These are phyloP conservation scores for Pachliopta kotzebuea DNA, from an alignment of 2,888 invertebrate species.

Conservation along the genomic window DNA sequence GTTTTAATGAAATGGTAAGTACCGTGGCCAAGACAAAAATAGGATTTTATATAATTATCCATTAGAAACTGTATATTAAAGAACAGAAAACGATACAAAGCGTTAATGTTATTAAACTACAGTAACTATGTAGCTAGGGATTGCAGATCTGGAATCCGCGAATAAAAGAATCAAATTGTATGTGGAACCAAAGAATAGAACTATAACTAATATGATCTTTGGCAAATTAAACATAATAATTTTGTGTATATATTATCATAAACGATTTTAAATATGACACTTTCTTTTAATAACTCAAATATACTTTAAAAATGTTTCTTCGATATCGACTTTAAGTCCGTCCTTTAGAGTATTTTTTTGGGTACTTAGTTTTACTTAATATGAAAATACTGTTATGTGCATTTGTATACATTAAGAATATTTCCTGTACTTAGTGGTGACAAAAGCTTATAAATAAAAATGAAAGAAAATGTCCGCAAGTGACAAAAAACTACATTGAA, in stretches of 20 bases:
- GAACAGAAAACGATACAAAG: background rate
- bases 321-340: too few relatives aligned
- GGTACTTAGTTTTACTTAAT: conserved; percentile 18
- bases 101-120: too few relatives aligned
- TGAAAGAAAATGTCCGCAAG: too few relatives aligned
- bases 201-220: conserved; percentile 25
- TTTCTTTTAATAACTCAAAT: background rate
- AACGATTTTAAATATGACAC: background rate
- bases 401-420: conserved; percentile 6
- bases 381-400: conserved; percentile 28
- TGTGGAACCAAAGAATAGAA: background rate
- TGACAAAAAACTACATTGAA: too few relatives aligned
- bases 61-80: conserved; percentile 12
- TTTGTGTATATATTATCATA: conserved; percentile 1
- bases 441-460: conserved; percentile 8
- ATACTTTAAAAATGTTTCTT: background rate
- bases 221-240: conserved; percentile 19
- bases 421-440: conserved; percentile 18
- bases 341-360: background rate
- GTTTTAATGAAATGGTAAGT: conserved; percentile 31
- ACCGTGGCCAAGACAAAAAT: conserved; percentile 30
- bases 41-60: conserved; percentile 8
- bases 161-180: background rate
- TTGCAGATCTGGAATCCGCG: too few relatives aligned
- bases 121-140: too few relatives aligned